Conservation (phyloP, 2,113 vertebrate species). For the Plecotus auritus region DNA sequence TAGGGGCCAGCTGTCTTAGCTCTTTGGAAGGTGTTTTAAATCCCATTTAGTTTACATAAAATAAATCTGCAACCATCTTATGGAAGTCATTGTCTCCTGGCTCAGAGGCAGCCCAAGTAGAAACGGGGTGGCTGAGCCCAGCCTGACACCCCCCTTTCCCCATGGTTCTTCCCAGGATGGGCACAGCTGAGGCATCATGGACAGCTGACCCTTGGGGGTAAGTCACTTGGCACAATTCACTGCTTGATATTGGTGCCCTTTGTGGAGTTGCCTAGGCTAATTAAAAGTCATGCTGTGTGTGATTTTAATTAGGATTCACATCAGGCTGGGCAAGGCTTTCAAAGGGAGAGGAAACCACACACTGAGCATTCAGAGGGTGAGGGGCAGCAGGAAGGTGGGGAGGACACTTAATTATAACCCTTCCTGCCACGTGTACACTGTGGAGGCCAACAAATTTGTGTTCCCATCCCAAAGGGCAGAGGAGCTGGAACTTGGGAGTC, state of each 20-base stretch:
- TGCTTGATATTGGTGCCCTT: neutral
- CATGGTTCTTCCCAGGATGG: neutral
- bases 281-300: slow-evolving; percentile 80
- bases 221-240: slow-evolving; percentile 76
- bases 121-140: neutral
- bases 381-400: neutral
- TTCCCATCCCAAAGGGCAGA: neutral
- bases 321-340: slow-evolving; percentile 73
- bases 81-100: slow-evolving; percentile 54
- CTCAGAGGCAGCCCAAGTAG: neutral
- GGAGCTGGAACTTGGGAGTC: neutral
- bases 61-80: slow-evolving; percentile 51
- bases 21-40: slow-evolving; percentile 56
- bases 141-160: neutral
- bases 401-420: slow-evolving; percentile 68
- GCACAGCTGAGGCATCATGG: slow-evolving; percentile 43
- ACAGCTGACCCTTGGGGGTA: slow-evolving; percentile 74
- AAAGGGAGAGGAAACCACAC: slow-evolving; percentile 56
- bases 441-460: neutral
- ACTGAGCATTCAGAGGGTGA: neutral
- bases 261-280: slow-evolving; percentile 59
- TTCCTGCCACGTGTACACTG: neutral
- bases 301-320: slow-evolving; percentile 84
- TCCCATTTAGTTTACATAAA: slow-evolving; percentile 61
- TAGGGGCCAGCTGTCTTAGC: neutral